A percentile compares a stretch with the other conserved stretches of the same genome.
These are phyloP conservation scores for Cyaniris semiargus DNA, from an alignment of 2,888 invertebrate genomes.

Conservation along the genomic window DNA sequence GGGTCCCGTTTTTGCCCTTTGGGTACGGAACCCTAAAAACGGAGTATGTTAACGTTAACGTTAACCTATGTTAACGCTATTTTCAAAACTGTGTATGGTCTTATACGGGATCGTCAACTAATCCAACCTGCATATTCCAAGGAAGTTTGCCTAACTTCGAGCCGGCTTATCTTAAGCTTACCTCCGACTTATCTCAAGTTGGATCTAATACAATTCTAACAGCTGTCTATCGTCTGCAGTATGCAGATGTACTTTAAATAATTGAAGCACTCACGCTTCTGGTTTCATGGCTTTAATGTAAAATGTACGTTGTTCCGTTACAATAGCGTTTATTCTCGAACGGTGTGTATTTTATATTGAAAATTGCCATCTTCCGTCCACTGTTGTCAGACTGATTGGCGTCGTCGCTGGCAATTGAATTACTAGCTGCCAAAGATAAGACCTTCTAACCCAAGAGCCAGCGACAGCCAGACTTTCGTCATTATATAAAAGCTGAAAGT, in stretches of 20 bases:
- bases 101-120: not conserved
- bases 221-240: conserved; percentile 7
- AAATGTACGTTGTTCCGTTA: conserved; percentile 23
- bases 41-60: too few relatives aligned
- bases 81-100: not conserved
- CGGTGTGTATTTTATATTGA: not conserved
- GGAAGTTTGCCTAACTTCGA: not conserved
- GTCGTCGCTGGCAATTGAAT: conserved; percentile 27
- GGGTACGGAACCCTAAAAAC: too few relatives aligned
- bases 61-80: not conserved
- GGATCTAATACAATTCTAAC: conserved; percentile 9
- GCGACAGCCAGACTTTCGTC: too few relatives aligned
- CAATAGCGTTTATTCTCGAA: conserved; percentile 1
- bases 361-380: conserved; percentile 33
- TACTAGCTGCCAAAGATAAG: conserved; percentile 9
- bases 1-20: too few relatives aligned
- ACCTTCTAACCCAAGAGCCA: not conserved
- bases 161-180: conserved; percentile 6
- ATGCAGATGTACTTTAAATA: conserved; percentile 20
- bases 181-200: conserved; percentile 22
- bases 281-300: conserved; percentile 10
- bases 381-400: conserved; percentile 28
- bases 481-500: too few relatives aligned
- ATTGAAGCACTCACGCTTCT: conserved; percentile 30
- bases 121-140: not conserved